Percentiles rank a stretch among this genome's conserved stretches.
Evolutionary conservation across 2,113 vertebrate species (phyloP).

Genomic region (Otis tarda): DNA sequence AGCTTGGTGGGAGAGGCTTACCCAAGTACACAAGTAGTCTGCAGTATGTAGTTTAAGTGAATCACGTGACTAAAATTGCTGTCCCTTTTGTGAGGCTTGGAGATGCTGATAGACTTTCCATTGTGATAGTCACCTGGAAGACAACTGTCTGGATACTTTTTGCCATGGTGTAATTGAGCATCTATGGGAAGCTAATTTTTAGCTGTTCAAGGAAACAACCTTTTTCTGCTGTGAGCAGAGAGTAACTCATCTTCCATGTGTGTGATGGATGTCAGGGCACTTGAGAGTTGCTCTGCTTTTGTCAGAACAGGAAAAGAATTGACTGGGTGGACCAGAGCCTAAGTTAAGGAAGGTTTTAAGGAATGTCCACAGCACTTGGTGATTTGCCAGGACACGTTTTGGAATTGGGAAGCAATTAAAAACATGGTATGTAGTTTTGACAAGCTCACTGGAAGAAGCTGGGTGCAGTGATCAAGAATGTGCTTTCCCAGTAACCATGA

Average conservation of each 20-base stretch:
- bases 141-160: neutral
- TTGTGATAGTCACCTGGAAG: neutral
- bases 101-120: neutral
- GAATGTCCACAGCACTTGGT: neutral
- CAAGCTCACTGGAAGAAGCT: neutral
- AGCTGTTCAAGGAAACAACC: neutral
- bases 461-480: neutral
- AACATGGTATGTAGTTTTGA: fast-evolving
- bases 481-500: neutral
- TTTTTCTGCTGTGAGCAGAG: neutral
- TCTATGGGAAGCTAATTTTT: neutral
- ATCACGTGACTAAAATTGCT: neutral
- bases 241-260: neutral
- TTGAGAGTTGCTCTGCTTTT: neutral
- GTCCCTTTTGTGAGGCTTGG: neutral
- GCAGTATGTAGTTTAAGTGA: neutral
- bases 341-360: neutral
- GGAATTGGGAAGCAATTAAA: neutral
- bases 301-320: neutral
- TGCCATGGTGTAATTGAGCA: neutral
- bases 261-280: neutral
- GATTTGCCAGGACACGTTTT: neutral
- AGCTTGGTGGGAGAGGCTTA: constrained; percentile 4
- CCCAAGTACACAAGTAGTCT: neutral
- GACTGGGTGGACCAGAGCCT: neutral